Conservation (phyloP, 2,888 invertebrate species). For the Mesorhabditis belari region DNA sequence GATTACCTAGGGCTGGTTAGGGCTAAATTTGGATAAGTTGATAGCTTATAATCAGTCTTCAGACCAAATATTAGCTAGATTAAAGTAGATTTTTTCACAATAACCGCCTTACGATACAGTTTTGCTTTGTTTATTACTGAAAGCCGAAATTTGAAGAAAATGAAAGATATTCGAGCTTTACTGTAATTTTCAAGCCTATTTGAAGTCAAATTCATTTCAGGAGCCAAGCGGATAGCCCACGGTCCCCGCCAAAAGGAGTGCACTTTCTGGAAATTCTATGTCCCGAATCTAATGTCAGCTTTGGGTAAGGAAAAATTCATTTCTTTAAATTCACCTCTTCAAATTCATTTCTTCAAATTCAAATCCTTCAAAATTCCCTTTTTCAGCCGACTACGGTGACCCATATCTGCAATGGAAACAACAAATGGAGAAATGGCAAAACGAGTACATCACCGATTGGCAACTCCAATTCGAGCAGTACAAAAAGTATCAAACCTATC, state of each 20-base stretch:
- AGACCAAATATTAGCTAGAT: no score
- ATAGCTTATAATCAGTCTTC: no score
- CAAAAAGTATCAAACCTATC: constrained; percentile 28
- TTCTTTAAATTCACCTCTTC: no score
- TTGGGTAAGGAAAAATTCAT: constrained; percentile 38
- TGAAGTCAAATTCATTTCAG: constrained; percentile 24
- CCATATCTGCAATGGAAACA: constrained; percentile 51
- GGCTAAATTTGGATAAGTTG: no score
- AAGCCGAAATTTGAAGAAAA: no score
- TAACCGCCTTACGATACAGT: no score
- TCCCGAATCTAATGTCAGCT: constrained; percentile 68
- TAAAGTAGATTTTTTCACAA: no score
- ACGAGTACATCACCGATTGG: constrained; percentile 52
- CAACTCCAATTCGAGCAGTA: constrained; percentile 52
- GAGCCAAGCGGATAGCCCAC: constrained; percentile 63
- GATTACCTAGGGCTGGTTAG: no score
- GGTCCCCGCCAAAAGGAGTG: constrained; percentile 71
- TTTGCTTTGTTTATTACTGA: no score
- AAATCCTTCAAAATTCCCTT: background rate
- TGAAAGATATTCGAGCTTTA: no score
- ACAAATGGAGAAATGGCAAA: constrained; percentile 52
- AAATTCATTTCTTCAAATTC: no score
- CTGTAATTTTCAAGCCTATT: no score
- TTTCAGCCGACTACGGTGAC: constrained; percentile 50
- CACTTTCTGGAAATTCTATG: constrained; percentile 91